Base-by-base conservation (phyloP, 2,888 invertebrate genomes). In the Nomada fabriciana region DNA sequence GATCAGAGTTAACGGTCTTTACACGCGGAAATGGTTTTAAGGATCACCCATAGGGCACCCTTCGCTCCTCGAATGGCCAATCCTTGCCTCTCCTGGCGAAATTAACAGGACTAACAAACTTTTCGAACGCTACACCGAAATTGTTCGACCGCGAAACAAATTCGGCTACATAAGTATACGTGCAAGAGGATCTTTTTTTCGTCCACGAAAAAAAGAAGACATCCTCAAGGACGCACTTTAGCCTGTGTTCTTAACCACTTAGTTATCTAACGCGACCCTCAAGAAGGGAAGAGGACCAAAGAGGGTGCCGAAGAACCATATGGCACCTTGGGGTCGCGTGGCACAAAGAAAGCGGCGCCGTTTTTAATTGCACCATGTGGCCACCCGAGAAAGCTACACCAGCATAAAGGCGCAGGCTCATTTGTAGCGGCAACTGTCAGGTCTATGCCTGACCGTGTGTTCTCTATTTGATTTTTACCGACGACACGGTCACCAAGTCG, bases 351-450 rank as follows among this genome's bases (percentile, higher is more conserved):
- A 85, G 89, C 86, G 87, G 86, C 86, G 83, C 85, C 86, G 85
- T 88, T 91, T 92, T 92, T 92, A 93, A 93, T 93, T 93, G 91
- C 90, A 90, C 92, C 93, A 93, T 93, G 93, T 92, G 93, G 93
- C 88, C 84, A 67, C 69, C 83, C 87, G 78, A 76, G 76, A 71
- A 72, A 75, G 76, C 77, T 79, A 74, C 20, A 36, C 61, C 63
- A 76, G 78, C 70, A 79, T 70, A 82, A 82, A 79, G 76, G 47
- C 75, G 73, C 74, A n/a, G 79, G 77, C 87, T 90, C 87, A 89
- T 92, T 92, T 90, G 82, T 89, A 84, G 88, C 84, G 84, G 75
- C 91, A 92, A 92, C 92, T 92, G 92, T 90, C 90, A 88, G 85
- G 83, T 82, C 85, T 82, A 70, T 70, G 64, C 71, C 69, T 64